A percentile compares a stretch with the other conserved stretches of the same genome.
phyloP scores from a whole-genome alignment of 2,797 vertebrate genomes.

The Fratercula arctica region DNA sequence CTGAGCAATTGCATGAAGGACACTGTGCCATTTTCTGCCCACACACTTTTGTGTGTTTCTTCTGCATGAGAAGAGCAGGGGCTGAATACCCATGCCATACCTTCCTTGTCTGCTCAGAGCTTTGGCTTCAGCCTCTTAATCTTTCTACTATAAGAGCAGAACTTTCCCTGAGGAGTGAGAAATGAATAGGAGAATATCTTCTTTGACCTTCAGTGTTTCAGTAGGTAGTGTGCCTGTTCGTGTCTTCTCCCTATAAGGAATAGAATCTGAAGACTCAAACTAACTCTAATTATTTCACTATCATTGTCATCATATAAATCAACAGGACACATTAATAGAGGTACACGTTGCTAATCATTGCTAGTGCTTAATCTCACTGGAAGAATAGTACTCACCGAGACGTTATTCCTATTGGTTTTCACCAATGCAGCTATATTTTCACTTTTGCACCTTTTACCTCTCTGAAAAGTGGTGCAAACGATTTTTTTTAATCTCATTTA shows the following conservation, averaged over 20 bases:
- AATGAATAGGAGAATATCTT: not conserved
- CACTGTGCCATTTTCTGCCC: not conserved
- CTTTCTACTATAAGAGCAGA: not conserved
- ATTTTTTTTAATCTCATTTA: not conserved
- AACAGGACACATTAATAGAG: not conserved
- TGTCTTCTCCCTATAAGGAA: rapidly evolving
- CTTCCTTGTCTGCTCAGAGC: not conserved
- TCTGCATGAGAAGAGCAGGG: not conserved
- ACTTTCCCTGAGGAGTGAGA: not conserved
- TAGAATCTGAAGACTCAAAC: not conserved
- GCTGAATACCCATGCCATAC: not conserved
- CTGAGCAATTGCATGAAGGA: not conserved
- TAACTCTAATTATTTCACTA: not conserved
- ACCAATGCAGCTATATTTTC: not conserved
- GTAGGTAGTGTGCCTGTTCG: not conserved
- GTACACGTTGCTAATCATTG: not conserved
- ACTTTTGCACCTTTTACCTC: not conserved
- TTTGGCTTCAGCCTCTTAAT: not conserved
- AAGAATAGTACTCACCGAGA: not conserved
- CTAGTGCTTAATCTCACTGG: not conserved
- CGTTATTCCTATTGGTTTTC: not conserved
- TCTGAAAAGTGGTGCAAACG: not conserved
- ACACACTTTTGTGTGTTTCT: not conserved
- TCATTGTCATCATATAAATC: not conserved
- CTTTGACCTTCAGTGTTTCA: not conserved